phyloP scores from a whole-genome alignment of 1,140 invertebrate genomes.

The Trigoniulus corallinus region DNA sequence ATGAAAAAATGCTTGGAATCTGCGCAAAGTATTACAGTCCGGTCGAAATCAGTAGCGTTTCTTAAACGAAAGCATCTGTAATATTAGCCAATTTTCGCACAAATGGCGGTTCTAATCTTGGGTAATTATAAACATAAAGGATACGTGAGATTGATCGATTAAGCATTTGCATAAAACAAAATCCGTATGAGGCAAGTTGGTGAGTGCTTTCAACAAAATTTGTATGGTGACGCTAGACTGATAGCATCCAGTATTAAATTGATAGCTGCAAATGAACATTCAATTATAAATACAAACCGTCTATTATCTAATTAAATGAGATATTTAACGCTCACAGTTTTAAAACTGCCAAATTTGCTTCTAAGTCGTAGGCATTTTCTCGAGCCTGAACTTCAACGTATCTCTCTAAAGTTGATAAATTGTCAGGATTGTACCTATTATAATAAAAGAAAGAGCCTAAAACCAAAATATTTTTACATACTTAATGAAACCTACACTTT shows the following conservation, averaged over 20 bases:
- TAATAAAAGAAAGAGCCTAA: constrained; percentile 6
- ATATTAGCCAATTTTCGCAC: constrained; percentile 11
- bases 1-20: too few species aligned
- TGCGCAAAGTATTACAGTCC: too few species aligned
- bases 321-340: constrained; percentile 26
- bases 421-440: constrained; percentile 83
- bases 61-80: too few species aligned
- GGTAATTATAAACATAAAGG: constrained; percentile 5
- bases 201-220: constrained; percentile 84
- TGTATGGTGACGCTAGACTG: constrained; percentile 62
- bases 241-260: constrained; percentile 82
- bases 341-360: constrained; percentile 81
- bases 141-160: constrained; percentile 64
- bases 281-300: neutral
- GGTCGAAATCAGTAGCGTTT: too few species aligned
- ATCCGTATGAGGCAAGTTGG: constrained; percentile 91
- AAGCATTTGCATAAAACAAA: constrained; percentile 93
- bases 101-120: too few species aligned
- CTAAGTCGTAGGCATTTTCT: constrained; percentile 89
- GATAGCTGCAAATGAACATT: constrained; percentile 42
- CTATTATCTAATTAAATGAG: neutral
- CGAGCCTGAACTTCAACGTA: constrained; percentile 84
- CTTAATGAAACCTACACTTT: too few species aligned
- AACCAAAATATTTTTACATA: constrained; percentile 2
- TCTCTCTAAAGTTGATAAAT: constrained; percentile 67